Evolutionary conservation across 2,113 vertebrate species (phyloP).

Genomic region (Grammomys dolichurus): DNA sequence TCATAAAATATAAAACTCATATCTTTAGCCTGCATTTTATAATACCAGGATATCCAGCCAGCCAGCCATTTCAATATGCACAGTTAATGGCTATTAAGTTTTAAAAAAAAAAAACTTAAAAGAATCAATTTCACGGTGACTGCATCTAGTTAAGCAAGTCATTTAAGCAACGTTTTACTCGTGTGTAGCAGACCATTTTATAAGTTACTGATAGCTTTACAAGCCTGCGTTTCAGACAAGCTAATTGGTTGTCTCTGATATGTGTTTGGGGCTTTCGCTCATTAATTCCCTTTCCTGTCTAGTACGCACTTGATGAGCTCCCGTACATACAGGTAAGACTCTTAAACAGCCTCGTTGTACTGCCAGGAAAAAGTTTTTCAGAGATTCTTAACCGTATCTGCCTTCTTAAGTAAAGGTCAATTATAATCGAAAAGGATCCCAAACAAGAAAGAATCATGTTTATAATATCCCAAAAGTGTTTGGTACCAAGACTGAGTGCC

Average conservation of each 20-base stretch:
- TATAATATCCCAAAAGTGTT: not conserved
- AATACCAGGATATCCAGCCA: conserved; percentile 72
- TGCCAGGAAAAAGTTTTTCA: conserved; percentile 63
- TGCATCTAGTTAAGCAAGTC: conserved; percentile 90
- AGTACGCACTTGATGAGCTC: conserved; percentile 72
- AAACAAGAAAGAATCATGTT: not conserved
- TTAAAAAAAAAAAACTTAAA: conserved; percentile 84
- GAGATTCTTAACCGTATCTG: not conserved
- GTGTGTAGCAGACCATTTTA: conserved; percentile 93
- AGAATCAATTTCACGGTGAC: conserved; percentile 95
- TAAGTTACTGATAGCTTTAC: conserved; percentile 95
- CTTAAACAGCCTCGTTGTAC: conserved; percentile 54
- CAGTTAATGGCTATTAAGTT: conserved; percentile 83
- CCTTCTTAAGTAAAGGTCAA: conserved; percentile 19
- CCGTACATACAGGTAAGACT: conserved; percentile 44
- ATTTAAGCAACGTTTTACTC: conserved; percentile 90
- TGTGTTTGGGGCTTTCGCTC: conserved; percentile 89
- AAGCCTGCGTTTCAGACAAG: conserved; percentile 93
- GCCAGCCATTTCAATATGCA: conserved; percentile 75
- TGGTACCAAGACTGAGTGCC: not conserved
- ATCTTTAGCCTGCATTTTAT: conserved; percentile 61
- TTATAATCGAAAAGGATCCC: not conserved
- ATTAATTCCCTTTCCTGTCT: conserved; percentile 83
- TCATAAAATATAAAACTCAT: conserved; percentile 77
- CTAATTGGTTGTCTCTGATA: conserved; percentile 94